These are phyloP conservation scores for Eupithecia pulchellata DNA, from an alignment of 2,888 invertebrate genomes.

Conservation along the genomic window DNA sequence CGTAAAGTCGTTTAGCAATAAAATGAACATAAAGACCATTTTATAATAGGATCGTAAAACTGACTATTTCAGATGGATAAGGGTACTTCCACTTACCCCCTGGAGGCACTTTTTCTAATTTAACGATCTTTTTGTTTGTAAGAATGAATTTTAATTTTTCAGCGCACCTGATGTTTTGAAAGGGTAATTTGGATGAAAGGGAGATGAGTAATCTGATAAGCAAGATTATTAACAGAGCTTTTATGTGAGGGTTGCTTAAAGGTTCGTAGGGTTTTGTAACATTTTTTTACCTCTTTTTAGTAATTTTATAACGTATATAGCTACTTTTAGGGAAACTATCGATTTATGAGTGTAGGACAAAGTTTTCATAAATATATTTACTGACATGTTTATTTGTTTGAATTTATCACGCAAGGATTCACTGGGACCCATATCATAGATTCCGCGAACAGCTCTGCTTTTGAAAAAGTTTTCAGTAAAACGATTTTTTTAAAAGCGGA, in stretches of 20 bases:
- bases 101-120: slow-evolving; percentile 73
- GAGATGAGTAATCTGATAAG: slow-evolving; percentile 9
- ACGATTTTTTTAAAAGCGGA: too few species aligned
- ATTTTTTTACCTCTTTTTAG: background rate
- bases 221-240: background rate
- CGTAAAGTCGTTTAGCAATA: slow-evolving; percentile 83
- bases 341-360: too few species aligned
- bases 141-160: slow-evolving; percentile 62
- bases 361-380: too few species aligned
- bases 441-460: too few species aligned
- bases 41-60: slow-evolving; percentile 83
- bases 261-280: background rate
- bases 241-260: background rate
- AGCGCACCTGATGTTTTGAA: slow-evolving; percentile 58
- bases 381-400: too few species aligned
- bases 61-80: slow-evolving; percentile 65
- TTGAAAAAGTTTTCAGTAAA: too few species aligned
- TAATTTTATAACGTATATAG: too few species aligned
- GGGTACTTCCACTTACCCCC: slow-evolving; percentile 48
- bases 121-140: slow-evolving; percentile 73
- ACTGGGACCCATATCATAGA: too few species aligned
- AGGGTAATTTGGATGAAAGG: slow-evolving; percentile 35
- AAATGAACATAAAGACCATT: slow-evolving; percentile 83
- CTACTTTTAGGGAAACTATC: too few species aligned
- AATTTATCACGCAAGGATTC: too few species aligned